Base-by-base conservation (phyloP, 2,797 vertebrate genomes). In the Sorex maritimensis region DNA sequence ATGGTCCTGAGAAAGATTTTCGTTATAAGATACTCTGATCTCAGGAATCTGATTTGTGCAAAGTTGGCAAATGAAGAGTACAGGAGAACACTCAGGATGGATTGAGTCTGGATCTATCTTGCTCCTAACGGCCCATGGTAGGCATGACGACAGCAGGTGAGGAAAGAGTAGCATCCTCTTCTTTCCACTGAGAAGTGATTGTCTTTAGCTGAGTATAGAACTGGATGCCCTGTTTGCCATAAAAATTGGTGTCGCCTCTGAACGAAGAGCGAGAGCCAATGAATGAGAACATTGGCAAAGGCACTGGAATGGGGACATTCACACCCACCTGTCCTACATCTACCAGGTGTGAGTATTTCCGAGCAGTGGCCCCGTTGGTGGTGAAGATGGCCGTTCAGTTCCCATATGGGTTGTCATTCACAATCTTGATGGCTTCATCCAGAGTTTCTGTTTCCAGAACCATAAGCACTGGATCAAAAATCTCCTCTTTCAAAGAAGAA, bases 131-230 rank as follows among this genome's bases (percentile, higher is more conserved):
- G 96, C 99, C 99, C 99, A 99, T 99, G 41, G 99, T 99, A 75
- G 99, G 99, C 99, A 99, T 99, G 95, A 99, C 99, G 86, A 99
- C 99, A 2, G 99, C 98, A 94, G 99, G 99, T 92, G 98, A 98
- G 96, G 98, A 98, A 94, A 99, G 81, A 0, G 99, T 99, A 72
- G 99, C 98, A 91, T 99, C 99, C 97, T 99, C 99, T 95, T 99
- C 99, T 97, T 99, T 99, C 99, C 99, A 99, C 74, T 99, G 99
- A 88, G 99, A 99, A 69, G 99, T 99, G 1, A 99, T 96, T 0
- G 99, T 99, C 98, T 99, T 99, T 96, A 99, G 98, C 95, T 99
- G 99, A 68, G 99, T 99, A 95, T 99, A 99, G 97, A 99, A 99
- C 81, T 99, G 98, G 95, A 99, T 98, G 81, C 99, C 99, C 99